Evolutionary conservation across 2,113 vertebrate species (phyloP).

Genomic region (Columbina picui): DNA sequence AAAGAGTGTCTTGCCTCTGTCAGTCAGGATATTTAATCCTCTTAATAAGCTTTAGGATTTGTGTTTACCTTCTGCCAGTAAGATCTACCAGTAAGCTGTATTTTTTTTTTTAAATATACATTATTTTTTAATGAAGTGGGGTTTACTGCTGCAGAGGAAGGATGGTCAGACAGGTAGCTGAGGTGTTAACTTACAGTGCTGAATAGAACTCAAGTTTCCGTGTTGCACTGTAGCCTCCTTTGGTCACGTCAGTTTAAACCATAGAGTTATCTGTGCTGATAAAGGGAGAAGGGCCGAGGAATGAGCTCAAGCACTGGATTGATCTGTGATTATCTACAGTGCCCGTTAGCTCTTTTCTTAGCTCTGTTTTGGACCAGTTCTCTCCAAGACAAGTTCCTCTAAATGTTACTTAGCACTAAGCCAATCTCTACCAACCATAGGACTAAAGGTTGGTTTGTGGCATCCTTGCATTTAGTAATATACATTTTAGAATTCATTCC

Average conservation of each 20-base stretch:
- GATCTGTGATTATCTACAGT: background rate
- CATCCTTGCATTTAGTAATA: background rate
- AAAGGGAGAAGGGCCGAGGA: background rate
- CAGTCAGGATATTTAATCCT: slow-evolving; percentile 7
- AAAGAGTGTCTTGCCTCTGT: background rate
- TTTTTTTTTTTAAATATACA: background rate
- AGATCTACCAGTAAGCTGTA: background rate
- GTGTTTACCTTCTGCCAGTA: background rate
- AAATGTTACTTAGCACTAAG: background rate
- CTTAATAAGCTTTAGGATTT: slow-evolving; percentile 8
- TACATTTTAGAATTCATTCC: background rate
- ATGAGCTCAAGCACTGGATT: background rate
- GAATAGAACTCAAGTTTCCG: background rate
- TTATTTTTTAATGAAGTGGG: background rate
- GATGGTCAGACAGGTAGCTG: background rate
- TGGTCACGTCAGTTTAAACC: background rate
- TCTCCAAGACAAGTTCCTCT: background rate
- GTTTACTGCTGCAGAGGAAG: background rate
- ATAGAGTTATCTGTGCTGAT: background rate
- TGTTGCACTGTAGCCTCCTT: background rate
- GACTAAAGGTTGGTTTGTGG: background rate
- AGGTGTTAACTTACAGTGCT: background rate
- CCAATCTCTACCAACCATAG: accelerated
- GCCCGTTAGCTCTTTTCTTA: background rate
- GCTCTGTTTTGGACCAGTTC: background rate